Conservation (phyloP, 2,797 vertebrate species). For the Adrianichthys oophorus region DNA sequence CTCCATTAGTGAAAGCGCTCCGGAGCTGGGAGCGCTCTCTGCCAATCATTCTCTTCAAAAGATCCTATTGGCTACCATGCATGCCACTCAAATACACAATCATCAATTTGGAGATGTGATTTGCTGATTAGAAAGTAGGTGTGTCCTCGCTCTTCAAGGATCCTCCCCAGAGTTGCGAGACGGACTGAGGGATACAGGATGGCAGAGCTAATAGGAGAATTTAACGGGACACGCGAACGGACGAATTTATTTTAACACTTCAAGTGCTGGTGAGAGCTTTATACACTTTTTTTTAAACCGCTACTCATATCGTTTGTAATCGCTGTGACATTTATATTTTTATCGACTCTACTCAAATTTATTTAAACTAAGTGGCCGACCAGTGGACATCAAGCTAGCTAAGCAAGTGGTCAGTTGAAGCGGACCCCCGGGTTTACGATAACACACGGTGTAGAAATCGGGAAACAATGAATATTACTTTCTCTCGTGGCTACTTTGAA, state of each 20-base stretch:
- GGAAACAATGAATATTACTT: background rate
- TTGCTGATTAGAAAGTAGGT: slow-evolving; percentile 40
- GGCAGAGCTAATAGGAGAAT: slow-evolving; percentile 72
- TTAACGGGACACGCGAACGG: slow-evolving; percentile 78
- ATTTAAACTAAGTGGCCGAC: slow-evolving; percentile 56
- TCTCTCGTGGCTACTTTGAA: slow-evolving; percentile 13
- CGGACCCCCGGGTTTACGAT: slow-evolving; percentile 44
- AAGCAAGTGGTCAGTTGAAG: slow-evolving; percentile 66
- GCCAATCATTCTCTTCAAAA: slow-evolving; percentile 38
- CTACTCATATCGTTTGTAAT: slow-evolving; percentile 1
- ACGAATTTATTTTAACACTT: slow-evolving; percentile 65
- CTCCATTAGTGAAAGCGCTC: slow-evolving; percentile 12
- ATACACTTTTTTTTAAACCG: slow-evolving; percentile 31
- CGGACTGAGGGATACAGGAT: slow-evolving; percentile 72
- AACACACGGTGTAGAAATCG: slow-evolving; percentile 22
- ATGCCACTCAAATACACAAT: slow-evolving; percentile 36
- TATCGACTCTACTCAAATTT: slow-evolving; percentile 24
- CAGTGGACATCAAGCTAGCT: slow-evolving; percentile 64
- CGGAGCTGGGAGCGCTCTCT: slow-evolving; percentile 23
- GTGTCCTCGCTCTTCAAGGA: slow-evolving; percentile 55
- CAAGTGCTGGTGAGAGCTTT: slow-evolving; percentile 70
- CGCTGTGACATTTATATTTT: slow-evolving; percentile 13
- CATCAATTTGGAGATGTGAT: slow-evolving; percentile 35
- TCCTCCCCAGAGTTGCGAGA: slow-evolving; percentile 71
- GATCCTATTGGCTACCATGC: slow-evolving; percentile 38